These are phyloP conservation scores for Eleginops maclovinus DNA, from an alignment of 2,113 vertebrate genomes.

Conservation along the genomic window DNA sequence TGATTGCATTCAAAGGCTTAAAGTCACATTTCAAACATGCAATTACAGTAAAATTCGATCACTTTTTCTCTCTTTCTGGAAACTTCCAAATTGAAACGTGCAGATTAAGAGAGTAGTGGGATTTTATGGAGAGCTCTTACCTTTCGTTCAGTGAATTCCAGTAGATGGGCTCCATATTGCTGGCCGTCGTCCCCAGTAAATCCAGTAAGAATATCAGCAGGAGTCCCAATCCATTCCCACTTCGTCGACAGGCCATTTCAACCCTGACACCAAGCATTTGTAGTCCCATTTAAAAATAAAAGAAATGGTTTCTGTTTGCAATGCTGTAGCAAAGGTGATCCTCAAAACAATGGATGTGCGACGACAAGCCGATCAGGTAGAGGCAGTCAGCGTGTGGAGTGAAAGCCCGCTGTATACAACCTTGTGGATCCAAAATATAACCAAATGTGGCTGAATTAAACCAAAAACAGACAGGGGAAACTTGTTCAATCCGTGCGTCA, in stretches of 20 bases:
- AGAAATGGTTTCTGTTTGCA: slow-evolving; percentile 25
- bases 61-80: background rate
- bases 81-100: slow-evolving; percentile 24
- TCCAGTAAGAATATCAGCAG: slow-evolving; percentile 85
- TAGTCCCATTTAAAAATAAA: slow-evolving; percentile 68
- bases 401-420: slow-evolving; percentile 55
- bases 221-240: slow-evolving; percentile 78
- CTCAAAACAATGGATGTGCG: slow-evolving; percentile 63
- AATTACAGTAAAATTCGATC: background rate
- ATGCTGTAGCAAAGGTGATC: slow-evolving; percentile 27
- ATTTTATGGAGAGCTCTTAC: slow-evolving; percentile 65
- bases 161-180: slow-evolving; percentile 88
- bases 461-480: slow-evolving; percentile 29
- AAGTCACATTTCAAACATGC: background rate
- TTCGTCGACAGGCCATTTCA: slow-evolving; percentile 81
- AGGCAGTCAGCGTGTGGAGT: slow-evolving; percentile 69
- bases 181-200: slow-evolving; percentile 84
- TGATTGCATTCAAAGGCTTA: background rate
- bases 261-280: slow-evolving; percentile 69
- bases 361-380: slow-evolving; percentile 60
- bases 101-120: slow-evolving; percentile 13
- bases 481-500: slow-evolving; percentile 63
- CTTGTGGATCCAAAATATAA: slow-evolving; percentile 70
- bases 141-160: slow-evolving; percentile 88
- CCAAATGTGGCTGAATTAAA: background rate